phyloP scores from a whole-genome alignment of 2,113 vertebrate genomes.

The Myotis yumanensis region DNA sequence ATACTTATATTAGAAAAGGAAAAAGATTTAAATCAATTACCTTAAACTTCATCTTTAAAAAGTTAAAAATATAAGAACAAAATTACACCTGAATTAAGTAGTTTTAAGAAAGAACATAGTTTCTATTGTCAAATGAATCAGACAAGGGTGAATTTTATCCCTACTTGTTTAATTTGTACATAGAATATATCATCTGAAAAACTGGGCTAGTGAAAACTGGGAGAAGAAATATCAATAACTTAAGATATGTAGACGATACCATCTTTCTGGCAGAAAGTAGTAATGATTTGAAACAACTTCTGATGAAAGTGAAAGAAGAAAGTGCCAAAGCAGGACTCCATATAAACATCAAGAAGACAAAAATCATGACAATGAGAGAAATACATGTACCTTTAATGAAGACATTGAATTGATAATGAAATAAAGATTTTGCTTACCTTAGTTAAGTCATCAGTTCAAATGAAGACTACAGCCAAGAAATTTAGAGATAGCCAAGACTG shows the following conservation, averaged over 20 bases:
- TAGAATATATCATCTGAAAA: not conserved
- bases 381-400: not conserved
- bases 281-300: too few relatives aligned
- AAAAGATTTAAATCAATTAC: not conserved
- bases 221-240: not conserved
- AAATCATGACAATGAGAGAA: not conserved
- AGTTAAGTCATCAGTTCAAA: not conserved
- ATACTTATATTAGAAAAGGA: not conserved
- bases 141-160: not conserved
- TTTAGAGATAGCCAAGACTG: not conserved
- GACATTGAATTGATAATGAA: not conserved
- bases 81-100: slow-evolving; percentile 33
- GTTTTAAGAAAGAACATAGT: not conserved
- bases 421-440: not conserved
- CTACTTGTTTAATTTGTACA: not conserved
- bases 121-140: not conserved
- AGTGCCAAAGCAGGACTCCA: not conserved
- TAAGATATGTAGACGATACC: not conserved
- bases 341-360: not conserved
- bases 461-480: not conserved
- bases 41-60: not conserved
- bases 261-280: not conserved
- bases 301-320: not conserved
- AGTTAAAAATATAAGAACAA: slow-evolving; percentile 32
- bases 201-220: not conserved